Conservation (phyloP, 2,113 vertebrate species). For the Myodes glareolus region DNA sequence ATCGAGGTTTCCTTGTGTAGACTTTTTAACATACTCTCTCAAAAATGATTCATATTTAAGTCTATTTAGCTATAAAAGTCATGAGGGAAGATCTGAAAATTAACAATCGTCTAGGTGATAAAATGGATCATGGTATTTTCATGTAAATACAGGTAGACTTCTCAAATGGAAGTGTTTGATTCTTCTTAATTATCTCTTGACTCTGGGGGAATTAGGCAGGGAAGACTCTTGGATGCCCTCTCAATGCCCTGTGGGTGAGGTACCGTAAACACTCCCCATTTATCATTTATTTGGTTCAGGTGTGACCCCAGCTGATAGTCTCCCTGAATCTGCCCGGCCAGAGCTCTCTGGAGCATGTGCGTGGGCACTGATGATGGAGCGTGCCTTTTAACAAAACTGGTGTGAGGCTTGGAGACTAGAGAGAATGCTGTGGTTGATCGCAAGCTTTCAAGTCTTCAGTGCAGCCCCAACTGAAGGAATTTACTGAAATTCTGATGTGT, state of each 20-base stretch:
- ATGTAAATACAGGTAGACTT: not conserved
- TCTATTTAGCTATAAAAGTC: not conserved
- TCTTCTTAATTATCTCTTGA: not conserved
- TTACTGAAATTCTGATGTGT: accelerated
- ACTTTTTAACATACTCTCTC: not conserved
- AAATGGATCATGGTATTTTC: not conserved
- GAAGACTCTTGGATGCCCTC: not conserved
- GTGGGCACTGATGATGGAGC: not conserved
- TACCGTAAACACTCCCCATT: not conserved
- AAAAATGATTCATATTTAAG: not conserved
- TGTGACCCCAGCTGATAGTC: not conserved
- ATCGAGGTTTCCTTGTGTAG: not conserved
- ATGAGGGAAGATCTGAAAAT: not conserved
- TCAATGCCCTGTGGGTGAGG: not conserved
- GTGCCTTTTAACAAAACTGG: too few species aligned
- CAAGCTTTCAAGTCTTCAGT: accelerated
- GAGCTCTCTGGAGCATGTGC: not conserved
- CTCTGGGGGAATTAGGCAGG: not conserved
- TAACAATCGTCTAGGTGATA: not conserved
- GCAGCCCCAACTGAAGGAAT: not conserved
- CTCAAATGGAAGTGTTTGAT: not conserved
- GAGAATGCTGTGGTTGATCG: accelerated
- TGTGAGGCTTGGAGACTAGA: not conserved
- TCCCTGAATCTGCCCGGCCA: not conserved
- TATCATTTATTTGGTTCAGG: not conserved